A percentile compares a stretch with the other conserved stretches of the same genome.
These are phyloP conservation scores for Masnerella sp. DNA, from an alignment of 2,888 invertebrate species.

Conservation along the genomic window DNA sequence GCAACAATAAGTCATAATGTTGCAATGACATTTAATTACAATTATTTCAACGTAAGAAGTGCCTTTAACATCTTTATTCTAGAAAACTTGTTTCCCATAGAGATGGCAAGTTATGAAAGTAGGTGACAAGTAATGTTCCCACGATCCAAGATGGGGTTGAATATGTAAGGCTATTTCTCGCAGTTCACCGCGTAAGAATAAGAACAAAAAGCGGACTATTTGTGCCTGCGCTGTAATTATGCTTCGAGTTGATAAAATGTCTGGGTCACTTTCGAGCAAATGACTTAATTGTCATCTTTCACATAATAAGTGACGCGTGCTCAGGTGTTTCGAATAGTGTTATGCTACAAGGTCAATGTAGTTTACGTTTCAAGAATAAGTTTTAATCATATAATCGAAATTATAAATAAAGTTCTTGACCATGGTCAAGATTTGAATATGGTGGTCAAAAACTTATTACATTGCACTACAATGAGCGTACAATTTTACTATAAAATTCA, in stretches of 20 bases:
- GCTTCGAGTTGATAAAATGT: conserved; percentile 38
- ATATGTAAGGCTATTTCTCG: conserved; percentile 34
- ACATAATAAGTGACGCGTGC: conserved; percentile 27
- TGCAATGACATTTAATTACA: conserved; percentile 23
- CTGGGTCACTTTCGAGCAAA: conserved; percentile 48
- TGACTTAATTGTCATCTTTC: conserved; percentile 52
- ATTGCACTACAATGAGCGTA: too few relatives aligned
- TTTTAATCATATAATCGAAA: neutral
- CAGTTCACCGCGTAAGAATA: conserved; percentile 22
- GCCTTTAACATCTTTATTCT: conserved; percentile 37
- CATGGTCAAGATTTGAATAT: too few relatives aligned
- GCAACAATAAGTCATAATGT: too few relatives aligned
- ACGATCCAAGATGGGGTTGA: conserved; percentile 43
- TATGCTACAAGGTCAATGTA: conserved; percentile 23
- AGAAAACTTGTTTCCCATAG: conserved; percentile 44
- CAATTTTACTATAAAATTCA: too few relatives aligned
- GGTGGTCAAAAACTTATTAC: too few relatives aligned
- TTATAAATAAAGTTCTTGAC: neutral
- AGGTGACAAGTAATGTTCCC: conserved; percentile 54
- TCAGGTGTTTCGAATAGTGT: conserved; percentile 9
- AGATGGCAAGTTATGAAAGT: conserved; percentile 44
- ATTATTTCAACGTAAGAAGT: conserved; percentile 32
- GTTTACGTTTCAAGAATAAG: conserved; percentile 4
- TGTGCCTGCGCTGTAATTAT: conserved; percentile 32
- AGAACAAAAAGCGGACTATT: conserved; percentile 36